These are phyloP conservation scores for Sigmodon hispidus DNA, from an alignment of 2,113 vertebrate genomes.

Conservation along the genomic window DNA sequence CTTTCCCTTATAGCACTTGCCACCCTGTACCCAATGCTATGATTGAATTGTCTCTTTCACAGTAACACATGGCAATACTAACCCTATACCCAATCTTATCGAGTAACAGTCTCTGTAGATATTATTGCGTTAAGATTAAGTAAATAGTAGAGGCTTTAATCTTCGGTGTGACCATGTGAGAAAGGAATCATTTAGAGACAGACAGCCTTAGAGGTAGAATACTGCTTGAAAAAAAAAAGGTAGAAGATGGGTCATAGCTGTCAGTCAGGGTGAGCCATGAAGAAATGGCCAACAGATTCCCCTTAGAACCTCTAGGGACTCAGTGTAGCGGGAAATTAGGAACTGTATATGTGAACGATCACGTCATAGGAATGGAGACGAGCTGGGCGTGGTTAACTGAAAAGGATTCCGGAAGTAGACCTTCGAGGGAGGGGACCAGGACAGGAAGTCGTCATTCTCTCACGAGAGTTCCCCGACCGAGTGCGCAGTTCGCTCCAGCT, in stretches of 20 bases:
- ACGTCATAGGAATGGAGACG: too few species aligned
- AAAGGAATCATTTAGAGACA: not conserved
- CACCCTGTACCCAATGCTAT: not conserved
- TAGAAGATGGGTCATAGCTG: not conserved
- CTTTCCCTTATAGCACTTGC: not conserved
- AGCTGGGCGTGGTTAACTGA: too few species aligned
- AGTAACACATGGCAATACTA: not conserved
- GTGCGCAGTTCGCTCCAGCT: too few species aligned
- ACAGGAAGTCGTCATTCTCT: too few species aligned
- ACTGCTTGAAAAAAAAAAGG: fast-evolving
- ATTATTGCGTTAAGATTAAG: not conserved
- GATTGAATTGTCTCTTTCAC: not conserved
- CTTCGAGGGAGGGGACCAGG: too few species aligned
- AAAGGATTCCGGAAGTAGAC: too few species aligned
- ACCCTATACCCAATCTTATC: not conserved
- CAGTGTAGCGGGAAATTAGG: too few species aligned
- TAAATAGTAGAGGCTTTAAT: not conserved
- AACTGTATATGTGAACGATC: too few species aligned
- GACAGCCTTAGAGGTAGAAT: not conserved
- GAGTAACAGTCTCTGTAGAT: not conserved
- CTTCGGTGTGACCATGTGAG: not conserved
- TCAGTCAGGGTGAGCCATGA: not conserved
- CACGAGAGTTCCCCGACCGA: too few species aligned
- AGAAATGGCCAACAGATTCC: not conserved
- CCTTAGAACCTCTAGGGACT: not conserved